Percentiles rank a stretch among this genome's conserved stretches.
Evolutionary conservation across 2,113 vertebrate genomes (phyloP).

Genomic region (Triplophysa tibetana): DNA sequence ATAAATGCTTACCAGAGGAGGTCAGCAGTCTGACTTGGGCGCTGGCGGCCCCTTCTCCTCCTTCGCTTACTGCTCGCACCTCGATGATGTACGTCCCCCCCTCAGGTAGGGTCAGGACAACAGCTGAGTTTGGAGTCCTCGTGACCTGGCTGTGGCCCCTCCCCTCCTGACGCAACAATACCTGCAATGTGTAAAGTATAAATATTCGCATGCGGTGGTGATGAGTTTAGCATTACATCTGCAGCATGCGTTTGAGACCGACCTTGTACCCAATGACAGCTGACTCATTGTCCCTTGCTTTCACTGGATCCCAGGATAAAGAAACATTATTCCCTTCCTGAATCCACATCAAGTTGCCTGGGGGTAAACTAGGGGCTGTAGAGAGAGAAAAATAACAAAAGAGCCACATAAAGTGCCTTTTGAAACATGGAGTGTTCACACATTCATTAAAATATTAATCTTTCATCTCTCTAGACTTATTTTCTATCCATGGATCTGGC

Average conservation of each 20-base stretch:
- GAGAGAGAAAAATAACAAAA: not conserved
- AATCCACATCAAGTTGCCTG: constrained; percentile 88
- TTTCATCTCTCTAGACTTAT: not conserved
- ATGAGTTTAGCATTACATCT: not conserved
- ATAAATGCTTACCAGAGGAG: constrained; percentile 80
- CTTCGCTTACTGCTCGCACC: constrained; percentile 88
- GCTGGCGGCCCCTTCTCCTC: constrained; percentile 87
- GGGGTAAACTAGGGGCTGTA: constrained; percentile 87
- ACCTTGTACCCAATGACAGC: constrained; percentile 96
- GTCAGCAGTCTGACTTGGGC: constrained; percentile 90
- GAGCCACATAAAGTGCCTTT: not conserved
- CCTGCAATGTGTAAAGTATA: constrained; percentile 67
- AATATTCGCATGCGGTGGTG: not conserved
- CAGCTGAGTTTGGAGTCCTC: constrained; percentile 89
- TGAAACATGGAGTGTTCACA: not conserved
- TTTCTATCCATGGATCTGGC: constrained; percentile 21
- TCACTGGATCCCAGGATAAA: constrained; percentile 90
- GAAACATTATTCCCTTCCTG: constrained; percentile 91
- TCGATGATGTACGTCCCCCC: constrained; percentile 92
- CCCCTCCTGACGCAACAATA: constrained; percentile 89
- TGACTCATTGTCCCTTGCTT: constrained; percentile 88
- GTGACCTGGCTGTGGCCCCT: constrained; percentile 87
- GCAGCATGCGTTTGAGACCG: constrained; percentile 47
- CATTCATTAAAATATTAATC: not conserved
- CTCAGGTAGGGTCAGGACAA: constrained; percentile 85